Base-by-base conservation (phyloP, 2,888 invertebrate genomes). In the Shargacucullia verbasci region DNA sequence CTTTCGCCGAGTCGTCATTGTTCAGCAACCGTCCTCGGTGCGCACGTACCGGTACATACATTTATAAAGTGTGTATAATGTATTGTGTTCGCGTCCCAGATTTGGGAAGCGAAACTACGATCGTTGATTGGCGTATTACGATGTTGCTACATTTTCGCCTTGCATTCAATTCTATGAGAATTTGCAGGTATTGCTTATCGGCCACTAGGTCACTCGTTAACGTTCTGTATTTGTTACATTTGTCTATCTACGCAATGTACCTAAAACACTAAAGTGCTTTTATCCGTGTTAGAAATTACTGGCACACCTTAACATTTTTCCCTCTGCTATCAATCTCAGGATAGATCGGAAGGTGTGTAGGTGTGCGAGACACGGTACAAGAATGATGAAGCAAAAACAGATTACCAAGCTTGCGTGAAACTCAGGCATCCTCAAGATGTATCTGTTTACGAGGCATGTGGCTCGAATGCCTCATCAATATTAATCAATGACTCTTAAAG, bases 131-230 rank as follows among this genome's bases (percentile, higher is more conserved):
- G 88, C 82, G 86, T 87, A 86, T 87, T 88, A 85, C 89, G 81
- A 85, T 70, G 89, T 91, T 92, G 89, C 91, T 88, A 91, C 90
- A 91, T 88, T 91, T 90, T 89, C 86, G 89, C 89, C 88, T 90
- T 91, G 90, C 90, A 89, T 91, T 90, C 85, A 89, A 87, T 88
- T 91, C 90, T 87, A 90, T 92, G 92, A 88, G 91, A 91, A 89
- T 82, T 86, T 87, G 84, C 86, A 87, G 79, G 81, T 89, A 86
- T 87, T 84, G 84, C 89, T 83, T 87, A 84, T 87, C 83, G 87
- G 86, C 84, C 87, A 88, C 82, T 90, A 85, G 91, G 91, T 90
- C 90, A 87, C 80, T 81, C 67, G 82, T 82, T 82, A 82, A 78
- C 78, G 78, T 83, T 79, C 82, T 78, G 76, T 74, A 76, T 67